A percentile compares a stretch with the other conserved stretches of the same genome.
Evolutionary conservation across 2,797 vertebrate genomes (phyloP).

Genomic region (Anisognathus igniventris): DNA sequence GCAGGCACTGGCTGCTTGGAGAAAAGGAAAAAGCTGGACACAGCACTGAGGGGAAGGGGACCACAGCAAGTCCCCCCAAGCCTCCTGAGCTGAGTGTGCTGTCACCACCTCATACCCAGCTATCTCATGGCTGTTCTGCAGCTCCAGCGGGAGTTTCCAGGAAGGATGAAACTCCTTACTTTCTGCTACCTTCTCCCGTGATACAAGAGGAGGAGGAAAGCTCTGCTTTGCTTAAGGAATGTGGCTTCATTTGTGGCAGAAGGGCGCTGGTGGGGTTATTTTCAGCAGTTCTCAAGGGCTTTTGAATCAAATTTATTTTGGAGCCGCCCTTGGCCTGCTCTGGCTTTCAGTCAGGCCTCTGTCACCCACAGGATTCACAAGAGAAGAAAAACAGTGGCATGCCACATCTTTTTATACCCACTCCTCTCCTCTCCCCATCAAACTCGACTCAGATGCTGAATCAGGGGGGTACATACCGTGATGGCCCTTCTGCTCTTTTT

Average conservation of each 20-base stretch:
- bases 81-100: neutral
- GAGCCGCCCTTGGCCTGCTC: neutral
- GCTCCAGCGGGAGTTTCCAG: neutral
- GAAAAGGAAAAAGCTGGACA: neutral
- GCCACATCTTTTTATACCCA: neutral
- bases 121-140: neutral
- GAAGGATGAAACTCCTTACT: neutral
- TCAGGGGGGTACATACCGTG: fast-evolving
- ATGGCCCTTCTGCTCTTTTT: neutral
- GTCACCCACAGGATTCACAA: neutral
- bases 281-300: neutral
- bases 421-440: neutral
- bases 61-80: neutral
- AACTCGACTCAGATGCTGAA: neutral
- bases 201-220: neutral
- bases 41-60: neutral
- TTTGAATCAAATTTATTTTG: neutral
- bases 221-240: neutral
- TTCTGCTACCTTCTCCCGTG: neutral
- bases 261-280: neutral
- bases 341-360: neutral
- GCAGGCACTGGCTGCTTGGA: neutral
- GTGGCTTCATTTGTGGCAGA: neutral
- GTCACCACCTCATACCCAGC: neutral
- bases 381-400: neutral